Evolutionary conservation across 2,888 invertebrate species (phyloP).

Genomic region (Rotaria macrura): DNA sequence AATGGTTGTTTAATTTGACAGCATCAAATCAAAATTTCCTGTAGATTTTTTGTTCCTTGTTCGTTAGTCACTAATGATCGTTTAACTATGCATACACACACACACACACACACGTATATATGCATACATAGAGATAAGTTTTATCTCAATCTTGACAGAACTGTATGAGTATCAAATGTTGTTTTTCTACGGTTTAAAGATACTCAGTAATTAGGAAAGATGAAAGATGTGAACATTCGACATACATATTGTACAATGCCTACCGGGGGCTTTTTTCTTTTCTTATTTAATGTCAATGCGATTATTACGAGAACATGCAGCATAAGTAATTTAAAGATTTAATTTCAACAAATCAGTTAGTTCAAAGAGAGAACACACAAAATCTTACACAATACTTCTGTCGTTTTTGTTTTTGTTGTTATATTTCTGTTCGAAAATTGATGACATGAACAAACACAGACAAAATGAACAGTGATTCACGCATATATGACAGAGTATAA

Average conservation of each 20-base stretch:
- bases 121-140: too few relatives aligned
- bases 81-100: not conserved
- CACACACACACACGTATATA: too few relatives aligned
- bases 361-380: not conserved
- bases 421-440: not conserved
- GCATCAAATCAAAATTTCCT: not conserved
- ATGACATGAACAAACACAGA: conserved; percentile 2
- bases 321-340: not conserved
- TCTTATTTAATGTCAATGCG: not conserved
- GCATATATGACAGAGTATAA: not conserved
- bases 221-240: not conserved
- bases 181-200: not conserved
- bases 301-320: not conserved
- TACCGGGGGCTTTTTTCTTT: not conserved
- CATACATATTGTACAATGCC: conserved; percentile 1
- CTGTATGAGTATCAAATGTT: not conserved
- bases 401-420: too few relatives aligned
- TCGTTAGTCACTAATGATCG: not conserved
- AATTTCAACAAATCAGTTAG: conserved; percentile 12
- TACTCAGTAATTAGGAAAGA: not conserved
- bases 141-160: not conserved
- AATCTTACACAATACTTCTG: not conserved
- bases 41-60: not conserved
- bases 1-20: not conserved
- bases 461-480: not conserved